Percentiles rank a stretch among this genome's conserved stretches.
phyloP scores from a whole-genome alignment of 1,140 invertebrate species.

The Drosophila asahinai region DNA sequence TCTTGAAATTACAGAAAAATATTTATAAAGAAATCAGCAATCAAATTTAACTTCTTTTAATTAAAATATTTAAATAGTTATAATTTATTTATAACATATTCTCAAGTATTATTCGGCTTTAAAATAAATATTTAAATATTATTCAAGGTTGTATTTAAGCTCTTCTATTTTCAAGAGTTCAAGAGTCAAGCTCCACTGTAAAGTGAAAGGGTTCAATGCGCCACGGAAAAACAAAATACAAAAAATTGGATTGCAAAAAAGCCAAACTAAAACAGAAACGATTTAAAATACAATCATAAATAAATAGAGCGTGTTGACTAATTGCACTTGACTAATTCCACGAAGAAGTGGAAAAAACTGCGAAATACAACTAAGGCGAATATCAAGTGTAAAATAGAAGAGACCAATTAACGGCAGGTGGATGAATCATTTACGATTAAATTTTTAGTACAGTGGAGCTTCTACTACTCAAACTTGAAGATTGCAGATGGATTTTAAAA shows the following conservation, averaged over 20 bases:
- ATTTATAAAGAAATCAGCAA: no score
- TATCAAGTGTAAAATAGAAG: conserved; percentile 41
- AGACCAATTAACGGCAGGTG: conserved; percentile 37
- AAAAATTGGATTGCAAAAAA: conserved; percentile 27
- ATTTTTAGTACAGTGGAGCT: conserved; percentile 9
- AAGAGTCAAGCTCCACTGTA: conserved; percentile 11
- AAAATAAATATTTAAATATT: no score
- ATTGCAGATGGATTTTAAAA: no score
- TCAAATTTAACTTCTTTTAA: no score
- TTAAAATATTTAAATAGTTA: no score
- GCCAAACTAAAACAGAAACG: conserved; percentile 9
- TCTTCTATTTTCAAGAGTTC: no score
- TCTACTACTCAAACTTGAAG: background rate
- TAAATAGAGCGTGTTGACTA: conserved; percentile 61
- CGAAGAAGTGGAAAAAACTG: conserved; percentile 17
- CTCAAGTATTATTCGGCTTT: no score
- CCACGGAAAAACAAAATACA: conserved; percentile 12
- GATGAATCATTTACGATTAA: conserved; percentile 65
- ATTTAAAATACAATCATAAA: conserved; percentile 38
- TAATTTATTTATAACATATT: no score
- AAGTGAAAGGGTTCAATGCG: conserved; percentile 72
- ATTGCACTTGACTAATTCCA: conserved; percentile 49
- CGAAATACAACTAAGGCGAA: conserved; percentile 34
- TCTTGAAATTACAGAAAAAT: no score
- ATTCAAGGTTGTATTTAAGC: no score